Percentiles rank a stretch among this genome's conserved stretches.
These are phyloP conservation scores for Platycercus adscitus DNA, from an alignment of 2,113 vertebrate genomes.

Conservation along the genomic window DNA sequence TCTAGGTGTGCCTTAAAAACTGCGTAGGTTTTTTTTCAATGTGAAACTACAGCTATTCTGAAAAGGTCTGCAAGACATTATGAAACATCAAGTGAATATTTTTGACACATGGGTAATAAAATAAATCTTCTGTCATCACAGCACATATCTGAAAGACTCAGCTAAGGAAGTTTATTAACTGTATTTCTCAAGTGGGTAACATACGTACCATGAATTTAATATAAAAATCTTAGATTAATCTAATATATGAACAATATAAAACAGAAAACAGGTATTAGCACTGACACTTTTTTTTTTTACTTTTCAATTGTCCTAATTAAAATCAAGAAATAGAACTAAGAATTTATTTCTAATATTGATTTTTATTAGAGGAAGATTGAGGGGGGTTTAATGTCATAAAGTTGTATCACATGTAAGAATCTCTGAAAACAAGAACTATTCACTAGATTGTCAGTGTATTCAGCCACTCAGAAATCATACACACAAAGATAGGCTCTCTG, in stretches of 20 bases:
- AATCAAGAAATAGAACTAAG: not conserved
- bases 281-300: not conserved
- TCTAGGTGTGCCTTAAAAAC: not conserved
- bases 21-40: not conserved
- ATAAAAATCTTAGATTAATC: not conserved
- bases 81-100: not conserved
- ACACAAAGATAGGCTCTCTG: not conserved
- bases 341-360: not conserved
- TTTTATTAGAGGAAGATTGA: not conserved
- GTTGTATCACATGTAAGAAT: not conserved
- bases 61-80: not conserved
- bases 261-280: not conserved
- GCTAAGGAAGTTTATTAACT: not conserved
- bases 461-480: not conserved
- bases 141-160: not conserved
- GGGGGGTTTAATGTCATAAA: not conserved
- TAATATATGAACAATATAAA: not conserved
- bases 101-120: constrained; percentile 14
- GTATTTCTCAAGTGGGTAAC: not conserved
- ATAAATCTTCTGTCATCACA: not conserved
- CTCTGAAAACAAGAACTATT: not conserved
- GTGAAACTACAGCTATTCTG: not conserved
- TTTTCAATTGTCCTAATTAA: not conserved
- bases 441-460: not conserved
- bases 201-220: not conserved